A percentile compares a stretch with the other conserved stretches of the same genome.
phyloP scores from a whole-genome alignment of 2,888 invertebrate genomes.

The Eulithis testata region DNA sequence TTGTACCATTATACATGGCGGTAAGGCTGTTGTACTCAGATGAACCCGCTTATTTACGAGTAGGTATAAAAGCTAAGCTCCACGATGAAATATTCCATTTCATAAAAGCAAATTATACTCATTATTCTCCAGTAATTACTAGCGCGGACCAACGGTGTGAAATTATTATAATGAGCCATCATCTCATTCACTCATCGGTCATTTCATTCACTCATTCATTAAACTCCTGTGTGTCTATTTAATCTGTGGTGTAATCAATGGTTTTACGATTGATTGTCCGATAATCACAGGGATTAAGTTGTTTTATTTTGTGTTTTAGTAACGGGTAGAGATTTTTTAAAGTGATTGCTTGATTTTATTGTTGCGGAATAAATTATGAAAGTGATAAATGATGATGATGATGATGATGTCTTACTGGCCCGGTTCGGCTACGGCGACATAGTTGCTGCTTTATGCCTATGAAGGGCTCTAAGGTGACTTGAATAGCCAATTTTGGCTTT shows the following conservation, averaged over 20 bases:
- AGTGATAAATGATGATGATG: too few relatives aligned
- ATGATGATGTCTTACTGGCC: too few relatives aligned
- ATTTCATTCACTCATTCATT: slow-evolving; percentile 34
- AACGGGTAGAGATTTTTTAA: neutral
- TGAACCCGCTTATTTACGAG: neutral
- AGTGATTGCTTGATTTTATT: slow-evolving; percentile 7
- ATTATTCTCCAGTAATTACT: slow-evolving; percentile 27
- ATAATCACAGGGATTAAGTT: slow-evolving; percentile 10
- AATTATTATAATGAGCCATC: slow-evolving; percentile 38
- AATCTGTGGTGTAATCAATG: slow-evolving; percentile 22
- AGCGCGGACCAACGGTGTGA: slow-evolving; percentile 25
- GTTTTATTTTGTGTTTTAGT: slow-evolving; percentile 6
- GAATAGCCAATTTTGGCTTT: too few relatives aligned
- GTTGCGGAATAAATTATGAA: neutral
- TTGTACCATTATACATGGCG: too few relatives aligned
- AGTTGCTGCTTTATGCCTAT: too few relatives aligned
- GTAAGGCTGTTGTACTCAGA: neutral
- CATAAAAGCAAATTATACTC: slow-evolving; percentile 24
- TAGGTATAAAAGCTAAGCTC: slow-evolving; percentile 13
- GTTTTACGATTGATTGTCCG: slow-evolving; percentile 20
- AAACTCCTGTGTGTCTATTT: slow-evolving; percentile 21
- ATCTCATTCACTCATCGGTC: slow-evolving; percentile 31
- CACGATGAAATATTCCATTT: slow-evolving; percentile 50
- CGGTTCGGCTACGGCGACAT: too few relatives aligned
- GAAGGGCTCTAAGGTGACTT: too few relatives aligned